Evolutionary conservation across 1,140 invertebrate species (phyloP).

Genomic region (Chrysomallon squamiferum): DNA sequence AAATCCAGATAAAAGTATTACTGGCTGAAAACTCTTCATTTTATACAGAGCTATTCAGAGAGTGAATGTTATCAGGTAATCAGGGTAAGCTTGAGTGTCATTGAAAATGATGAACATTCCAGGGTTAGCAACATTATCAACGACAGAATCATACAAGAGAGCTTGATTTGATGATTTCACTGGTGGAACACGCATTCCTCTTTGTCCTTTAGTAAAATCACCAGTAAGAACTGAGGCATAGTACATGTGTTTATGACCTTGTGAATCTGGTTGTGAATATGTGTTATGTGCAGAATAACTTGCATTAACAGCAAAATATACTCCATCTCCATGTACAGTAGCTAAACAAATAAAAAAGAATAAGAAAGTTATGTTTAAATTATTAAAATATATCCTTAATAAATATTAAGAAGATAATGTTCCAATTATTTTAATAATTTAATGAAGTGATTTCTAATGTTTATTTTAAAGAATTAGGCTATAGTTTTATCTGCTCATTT

Average conservation of each 20-base stretch:
- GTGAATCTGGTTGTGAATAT: slow-evolving; percentile 8
- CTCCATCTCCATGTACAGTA: slow-evolving; percentile 15
- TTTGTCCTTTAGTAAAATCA: slow-evolving; percentile 13
- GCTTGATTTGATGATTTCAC: neutral
- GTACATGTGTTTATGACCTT: slow-evolving; percentile 16
- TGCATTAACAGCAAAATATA: slow-evolving; percentile 22
- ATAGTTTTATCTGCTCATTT: no score
- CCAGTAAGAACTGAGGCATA: slow-evolving; percentile 23
- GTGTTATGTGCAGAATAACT: slow-evolving; percentile 17
- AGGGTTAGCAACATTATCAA: slow-evolving; percentile 20
- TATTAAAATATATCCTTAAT: no score
- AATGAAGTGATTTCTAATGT: no score
- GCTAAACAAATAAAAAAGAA: neutral
- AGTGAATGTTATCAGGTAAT: slow-evolving; percentile 31
- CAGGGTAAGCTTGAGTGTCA: slow-evolving; percentile 46
- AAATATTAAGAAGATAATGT: no score
- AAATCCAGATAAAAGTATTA: no score
- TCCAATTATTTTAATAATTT: no score
- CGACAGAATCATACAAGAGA: slow-evolving; percentile 20
- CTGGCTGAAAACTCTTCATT: no score
- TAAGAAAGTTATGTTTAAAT: no score
- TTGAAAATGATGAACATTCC: slow-evolving; percentile 29
- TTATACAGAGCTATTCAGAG: no score
- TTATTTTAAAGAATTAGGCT: no score
- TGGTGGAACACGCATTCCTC: slow-evolving; percentile 15